Conservation (phyloP, 1,140 invertebrate genomes). For the Drosophila trapezifrons region DNA sequence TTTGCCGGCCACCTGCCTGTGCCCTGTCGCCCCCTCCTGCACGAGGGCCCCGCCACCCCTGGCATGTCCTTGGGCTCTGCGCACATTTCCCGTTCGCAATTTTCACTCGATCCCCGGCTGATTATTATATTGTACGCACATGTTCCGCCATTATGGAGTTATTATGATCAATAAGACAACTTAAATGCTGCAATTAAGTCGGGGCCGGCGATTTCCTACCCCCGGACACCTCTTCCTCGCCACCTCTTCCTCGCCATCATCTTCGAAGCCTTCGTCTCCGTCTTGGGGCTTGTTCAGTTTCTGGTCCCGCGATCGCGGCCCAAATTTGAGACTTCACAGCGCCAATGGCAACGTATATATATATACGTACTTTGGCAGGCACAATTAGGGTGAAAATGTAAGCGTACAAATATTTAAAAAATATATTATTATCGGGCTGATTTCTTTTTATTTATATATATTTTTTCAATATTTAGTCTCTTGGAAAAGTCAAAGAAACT, state of each 20-base stretch:
- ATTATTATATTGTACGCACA: conserved; percentile 83
- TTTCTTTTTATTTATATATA: not conserved
- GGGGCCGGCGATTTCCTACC: conserved; percentile 43
- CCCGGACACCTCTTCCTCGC: not conserved
- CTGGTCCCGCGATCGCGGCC: conserved; percentile 59
- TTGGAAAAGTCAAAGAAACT: too few relatives aligned
- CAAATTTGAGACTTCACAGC: conserved; percentile 69
- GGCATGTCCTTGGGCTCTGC: conserved; percentile 20
- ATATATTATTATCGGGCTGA: not conserved
- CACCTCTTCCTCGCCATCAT: conserved; percentile 13
- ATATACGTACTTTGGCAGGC: conserved; percentile 19
- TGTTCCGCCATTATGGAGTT: conserved; percentile 84
- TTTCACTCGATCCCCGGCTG: conserved; percentile 75
- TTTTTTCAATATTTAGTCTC: not conserved
- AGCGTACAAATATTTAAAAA: not conserved
- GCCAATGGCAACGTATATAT: conserved; percentile 62
- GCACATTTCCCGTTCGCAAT: conserved; percentile 75
- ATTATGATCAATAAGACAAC: conserved; percentile 84
- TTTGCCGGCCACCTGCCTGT: conserved; percentile 41
- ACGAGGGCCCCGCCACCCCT: not conserved
- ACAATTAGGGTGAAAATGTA: not conserved
- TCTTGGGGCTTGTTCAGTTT: conserved; percentile 29
- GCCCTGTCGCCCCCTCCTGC: not conserved
- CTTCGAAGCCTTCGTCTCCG: not conserved
- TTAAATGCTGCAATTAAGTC: conserved; percentile 84